Evolutionary conservation across 2,797 vertebrate genomes (phyloP).

Genomic region (Siniperca undulata): DNA sequence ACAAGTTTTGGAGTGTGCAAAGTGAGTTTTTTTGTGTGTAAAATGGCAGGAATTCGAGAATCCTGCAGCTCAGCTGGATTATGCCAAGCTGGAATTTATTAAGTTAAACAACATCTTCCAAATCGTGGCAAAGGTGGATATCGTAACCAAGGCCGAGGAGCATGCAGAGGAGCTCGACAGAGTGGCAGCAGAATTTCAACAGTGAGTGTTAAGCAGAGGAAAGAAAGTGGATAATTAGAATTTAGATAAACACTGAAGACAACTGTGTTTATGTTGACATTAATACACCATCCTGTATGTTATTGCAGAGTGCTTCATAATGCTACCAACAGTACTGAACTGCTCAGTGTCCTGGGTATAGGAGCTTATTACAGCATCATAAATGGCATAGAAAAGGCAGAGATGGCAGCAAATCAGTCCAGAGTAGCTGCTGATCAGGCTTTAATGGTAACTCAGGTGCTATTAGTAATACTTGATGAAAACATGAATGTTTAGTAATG

Average conservation of each 20-base stretch:
- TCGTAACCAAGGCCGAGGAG: conserved; percentile 86
- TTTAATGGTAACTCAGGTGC: conserved; percentile 71
- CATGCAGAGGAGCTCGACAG: conserved; percentile 84
- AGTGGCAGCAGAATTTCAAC: conserved; percentile 83
- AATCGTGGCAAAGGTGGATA: conserved; percentile 70
- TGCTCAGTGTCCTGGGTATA: conserved; percentile 77
- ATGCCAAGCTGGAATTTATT: conserved; percentile 76
- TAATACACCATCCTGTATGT: conserved; percentile 11
- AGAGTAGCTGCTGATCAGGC: conserved; percentile 81
- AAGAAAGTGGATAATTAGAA: not conserved
- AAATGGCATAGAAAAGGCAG: conserved; percentile 82
- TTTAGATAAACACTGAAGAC: not conserved
- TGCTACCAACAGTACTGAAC: conserved; percentile 73
- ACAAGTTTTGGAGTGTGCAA: not conserved
- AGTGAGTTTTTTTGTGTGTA: not conserved
- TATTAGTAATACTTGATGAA: not conserved
- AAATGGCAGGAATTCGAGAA: conserved; percentile 84
- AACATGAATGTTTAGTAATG: not conserved
- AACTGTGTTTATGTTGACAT: not conserved
- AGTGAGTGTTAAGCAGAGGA: conserved; percentile 79
- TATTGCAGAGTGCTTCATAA: conserved; percentile 84
- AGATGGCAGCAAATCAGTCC: conserved; percentile 85
- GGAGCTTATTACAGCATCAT: conserved; percentile 83
- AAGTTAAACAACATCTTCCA: conserved; percentile 80
- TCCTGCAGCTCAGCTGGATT: conserved; percentile 85